Evolutionary conservation across 2,113 vertebrate genomes (phyloP), one percentile per base, ranked within the genome.

Genomic region (Harpagus bidentatus): DNA sequence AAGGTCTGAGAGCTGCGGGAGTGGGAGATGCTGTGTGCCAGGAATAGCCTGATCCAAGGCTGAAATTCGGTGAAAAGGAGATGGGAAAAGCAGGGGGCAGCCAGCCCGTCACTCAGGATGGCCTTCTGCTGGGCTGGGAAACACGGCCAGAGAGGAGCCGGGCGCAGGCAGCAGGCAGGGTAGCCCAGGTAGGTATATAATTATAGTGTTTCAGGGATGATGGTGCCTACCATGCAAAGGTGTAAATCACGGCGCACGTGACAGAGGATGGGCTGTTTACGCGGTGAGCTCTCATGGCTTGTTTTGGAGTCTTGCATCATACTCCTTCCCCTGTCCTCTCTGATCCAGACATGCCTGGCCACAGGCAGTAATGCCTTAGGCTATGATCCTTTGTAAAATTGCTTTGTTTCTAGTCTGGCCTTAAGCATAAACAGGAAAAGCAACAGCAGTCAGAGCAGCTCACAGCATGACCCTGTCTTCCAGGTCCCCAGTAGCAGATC

Each of bases 391-490:
- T 91, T 93, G 86, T 93, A 40, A 81, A 93, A 86, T 19, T 28
- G 79, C 81, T n/a, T 78, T 62, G 72, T 95, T 72, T 90, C 89
- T 45, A 28, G 36, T 82, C 86, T 96, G 93, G 89, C 95, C 95
- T 95, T 55, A 28, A 96, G 97, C 97, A 84, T 84, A 92, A 96
- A 95, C 93, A 96, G 86, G 82, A 86, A 88, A 78, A 95, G 93
- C 82, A 90, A 45, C 79, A 90, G 77, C 96, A 78, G 79, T 28
- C 45, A 40, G 79, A 91, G 90, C 81, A 80, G 59, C 61, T 66
- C 69, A 4, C 82, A 86, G 86, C 86, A 19, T 10, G 82, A 92
- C 93, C 79, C 85, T n/a, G 56, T 7, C 67, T 13, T 12, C 47
- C 85, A 56, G 45, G 72, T 71, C 72, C 31, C 55, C 47, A 7